Conservation (phyloP, 2,888 invertebrate genomes). For the Caenorhabditis imperialis region DNA sequence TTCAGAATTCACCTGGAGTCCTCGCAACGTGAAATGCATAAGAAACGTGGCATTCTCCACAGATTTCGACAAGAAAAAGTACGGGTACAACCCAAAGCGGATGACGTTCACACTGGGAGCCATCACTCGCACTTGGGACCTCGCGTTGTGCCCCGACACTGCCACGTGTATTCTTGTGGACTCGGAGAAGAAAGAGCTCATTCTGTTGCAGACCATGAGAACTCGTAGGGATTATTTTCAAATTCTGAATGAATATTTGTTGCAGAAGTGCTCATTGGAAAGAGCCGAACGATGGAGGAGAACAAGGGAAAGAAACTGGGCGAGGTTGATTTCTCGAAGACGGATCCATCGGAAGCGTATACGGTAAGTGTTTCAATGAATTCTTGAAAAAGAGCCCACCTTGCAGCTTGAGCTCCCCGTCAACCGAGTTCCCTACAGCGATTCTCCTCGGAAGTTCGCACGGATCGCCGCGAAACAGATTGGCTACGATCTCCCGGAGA, state of each 20-base stretch:
- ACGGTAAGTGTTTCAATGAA: constrained; percentile 79
- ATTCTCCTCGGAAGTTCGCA: constrained; percentile 23
- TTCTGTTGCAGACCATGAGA: constrained; percentile 59
- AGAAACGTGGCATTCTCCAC: constrained; percentile 18
- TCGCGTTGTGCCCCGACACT: constrained; percentile 61
- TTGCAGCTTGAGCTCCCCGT: constrained; percentile 35
- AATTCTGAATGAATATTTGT: not conserved
- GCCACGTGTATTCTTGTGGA: constrained; percentile 67
- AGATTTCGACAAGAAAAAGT: constrained; percentile 43
- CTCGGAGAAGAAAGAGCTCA: constrained; percentile 49
- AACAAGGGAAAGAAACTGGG: constrained; percentile 60
- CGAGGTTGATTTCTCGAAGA: constrained; percentile 59
- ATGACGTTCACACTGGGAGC: constrained; percentile 62
- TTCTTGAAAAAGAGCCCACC: too few species aligned
- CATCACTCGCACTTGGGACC: constrained; percentile 65
- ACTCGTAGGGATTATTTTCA: constrained; percentile 32
- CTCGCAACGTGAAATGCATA: constrained; percentile 10
- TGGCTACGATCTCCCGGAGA: constrained; percentile 36
- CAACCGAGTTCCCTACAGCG: constrained; percentile 17
- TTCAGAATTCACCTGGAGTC: constrained; percentile 6
- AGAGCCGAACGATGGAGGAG: constrained; percentile 44
- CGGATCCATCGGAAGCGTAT: constrained; percentile 79
- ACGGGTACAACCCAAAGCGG: constrained; percentile 54
- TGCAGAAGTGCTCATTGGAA: constrained; percentile 68
- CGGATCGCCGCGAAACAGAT: constrained; percentile 22